phyloP scores from a whole-genome alignment of 1,140 invertebrate species.

The Leptopilina clavipes region DNA sequence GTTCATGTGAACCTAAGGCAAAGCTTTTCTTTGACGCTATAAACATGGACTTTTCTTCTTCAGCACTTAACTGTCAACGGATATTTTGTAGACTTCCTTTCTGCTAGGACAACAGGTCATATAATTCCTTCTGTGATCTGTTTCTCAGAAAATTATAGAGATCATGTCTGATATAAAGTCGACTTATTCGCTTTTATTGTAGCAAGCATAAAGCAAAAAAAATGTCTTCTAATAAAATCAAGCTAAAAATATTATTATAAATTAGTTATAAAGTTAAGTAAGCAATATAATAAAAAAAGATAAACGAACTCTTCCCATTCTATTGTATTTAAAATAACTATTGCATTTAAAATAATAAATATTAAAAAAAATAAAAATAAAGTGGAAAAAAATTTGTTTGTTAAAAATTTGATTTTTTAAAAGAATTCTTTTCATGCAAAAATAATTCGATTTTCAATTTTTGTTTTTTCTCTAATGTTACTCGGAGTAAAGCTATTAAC shows the following conservation, averaged over 20 bases:
- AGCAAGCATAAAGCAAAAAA: too few relatives aligned
- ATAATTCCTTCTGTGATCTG: neutral
- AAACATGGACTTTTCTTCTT: neutral
- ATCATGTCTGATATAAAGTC: neutral
- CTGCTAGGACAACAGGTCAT: neutral
- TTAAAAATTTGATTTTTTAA: too few relatives aligned
- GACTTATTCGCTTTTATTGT: neutral
- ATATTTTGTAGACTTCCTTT: conserved; percentile 15
- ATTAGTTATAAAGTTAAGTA: too few relatives aligned
- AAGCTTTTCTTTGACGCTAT: conserved; percentile 11
- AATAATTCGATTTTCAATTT: neutral
- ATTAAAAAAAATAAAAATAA: too few relatives aligned
- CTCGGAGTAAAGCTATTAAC: neutral
- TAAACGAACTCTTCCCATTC: too few relatives aligned
- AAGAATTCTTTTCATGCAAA: too few relatives aligned
- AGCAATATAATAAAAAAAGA: too few relatives aligned
- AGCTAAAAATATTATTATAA: too few relatives aligned
- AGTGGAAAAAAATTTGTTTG: too few relatives aligned
- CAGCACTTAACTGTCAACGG: neutral
- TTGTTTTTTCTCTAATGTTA: neutral
- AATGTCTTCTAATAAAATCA: too few relatives aligned
- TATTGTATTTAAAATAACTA: too few relatives aligned
- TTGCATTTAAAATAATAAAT: too few relatives aligned
- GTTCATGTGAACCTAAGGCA: neutral
- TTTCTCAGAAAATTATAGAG: neutral